Conservation (phyloP, 92 coral and sea anemone genomes). For the Epizoanthus illoricatus region DNA sequence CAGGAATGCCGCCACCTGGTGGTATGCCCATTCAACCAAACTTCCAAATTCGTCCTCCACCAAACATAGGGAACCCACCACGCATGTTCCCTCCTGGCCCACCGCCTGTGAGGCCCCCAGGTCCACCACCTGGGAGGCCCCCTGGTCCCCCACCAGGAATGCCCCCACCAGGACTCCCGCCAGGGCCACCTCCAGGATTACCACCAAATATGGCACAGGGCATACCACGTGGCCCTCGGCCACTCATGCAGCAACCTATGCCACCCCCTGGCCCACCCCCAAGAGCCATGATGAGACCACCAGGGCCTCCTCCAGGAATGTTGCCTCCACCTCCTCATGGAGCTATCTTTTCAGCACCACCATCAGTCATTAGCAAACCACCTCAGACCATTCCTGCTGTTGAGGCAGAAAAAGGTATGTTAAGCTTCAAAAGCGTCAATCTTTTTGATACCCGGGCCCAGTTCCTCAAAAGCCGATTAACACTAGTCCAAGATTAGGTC, state of each 20-base stretch:
- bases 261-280: conserved; percentile 75
- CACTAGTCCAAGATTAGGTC: no score
- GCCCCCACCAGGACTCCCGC: conserved; percentile 90
- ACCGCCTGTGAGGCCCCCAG: conserved; percentile 83
- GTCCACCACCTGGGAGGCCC: conserved; percentile 75
- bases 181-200: conserved; percentile 88
- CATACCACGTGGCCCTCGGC: conserved; percentile 80
- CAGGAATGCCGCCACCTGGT: conserved; percentile 60
- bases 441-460: neutral
- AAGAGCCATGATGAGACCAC: conserved; percentile 87
- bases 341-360: conserved; percentile 96
- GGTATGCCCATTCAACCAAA: conserved; percentile 83
- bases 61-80: conserved; percentile 72
- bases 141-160: conserved; percentile 80
- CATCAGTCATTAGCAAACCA: conserved; percentile 92
- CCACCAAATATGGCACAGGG: conserved; percentile 87
- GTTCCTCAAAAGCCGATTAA: no score
- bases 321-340: conserved; percentile 87
- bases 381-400: conserved; percentile 67
- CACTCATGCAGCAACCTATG: conserved; percentile 86
- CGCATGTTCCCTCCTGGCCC: conserved; percentile 99
- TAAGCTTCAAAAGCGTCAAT: neutral
- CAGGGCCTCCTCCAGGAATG: conserved; percentile 88
- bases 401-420: conserved; percentile 60
- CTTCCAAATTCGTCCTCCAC: conserved; percentile 87